Evolutionary conservation across 2,888 invertebrate genomes (phyloP).

Genomic region (Cynaeus angustus): DNA sequence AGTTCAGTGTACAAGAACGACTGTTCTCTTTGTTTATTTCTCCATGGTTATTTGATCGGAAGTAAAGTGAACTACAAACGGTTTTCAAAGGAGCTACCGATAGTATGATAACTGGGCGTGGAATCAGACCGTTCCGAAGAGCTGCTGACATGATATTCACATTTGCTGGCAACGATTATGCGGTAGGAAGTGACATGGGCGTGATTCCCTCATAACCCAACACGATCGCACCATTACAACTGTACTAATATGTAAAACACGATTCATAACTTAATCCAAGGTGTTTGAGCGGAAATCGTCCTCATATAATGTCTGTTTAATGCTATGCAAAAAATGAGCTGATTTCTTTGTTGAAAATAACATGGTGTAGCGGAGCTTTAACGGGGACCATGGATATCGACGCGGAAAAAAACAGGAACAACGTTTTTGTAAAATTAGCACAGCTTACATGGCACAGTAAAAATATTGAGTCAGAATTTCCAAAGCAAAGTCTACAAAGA

Average conservation of each 20-base stretch:
- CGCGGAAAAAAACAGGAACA: no score
- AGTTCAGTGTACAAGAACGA: not conserved
- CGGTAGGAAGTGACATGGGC: conserved; percentile 58
- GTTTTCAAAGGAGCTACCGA: conserved; percentile 23
- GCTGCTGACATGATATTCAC: conserved; percentile 65
- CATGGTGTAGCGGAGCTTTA: no score
- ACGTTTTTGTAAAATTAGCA: no score
- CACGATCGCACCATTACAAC: conserved; percentile 64
- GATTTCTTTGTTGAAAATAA: no score
- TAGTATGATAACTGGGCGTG: conserved; percentile 35
- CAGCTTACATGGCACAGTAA: not conserved
- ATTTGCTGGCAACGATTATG: conserved; percentile 64
- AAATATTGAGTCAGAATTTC: not conserved
- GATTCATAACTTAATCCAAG: conserved; percentile 65
- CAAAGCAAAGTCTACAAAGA: conserved; percentile 15
- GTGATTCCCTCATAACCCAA: conserved; percentile 56
- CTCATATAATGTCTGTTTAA: not conserved
- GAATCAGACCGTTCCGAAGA: conserved; percentile 30
- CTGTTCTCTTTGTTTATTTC: conserved; percentile 6
- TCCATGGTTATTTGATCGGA: not conserved
- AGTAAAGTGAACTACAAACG: conserved; percentile 2
- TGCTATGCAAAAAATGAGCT: no score
- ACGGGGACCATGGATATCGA: no score
- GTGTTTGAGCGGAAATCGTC: conserved; percentile 18
- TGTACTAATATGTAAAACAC: conserved; percentile 63